These are phyloP conservation scores for Plemyria rubiginata DNA, from an alignment of 2,888 invertebrate genomes.

Conservation along the genomic window DNA sequence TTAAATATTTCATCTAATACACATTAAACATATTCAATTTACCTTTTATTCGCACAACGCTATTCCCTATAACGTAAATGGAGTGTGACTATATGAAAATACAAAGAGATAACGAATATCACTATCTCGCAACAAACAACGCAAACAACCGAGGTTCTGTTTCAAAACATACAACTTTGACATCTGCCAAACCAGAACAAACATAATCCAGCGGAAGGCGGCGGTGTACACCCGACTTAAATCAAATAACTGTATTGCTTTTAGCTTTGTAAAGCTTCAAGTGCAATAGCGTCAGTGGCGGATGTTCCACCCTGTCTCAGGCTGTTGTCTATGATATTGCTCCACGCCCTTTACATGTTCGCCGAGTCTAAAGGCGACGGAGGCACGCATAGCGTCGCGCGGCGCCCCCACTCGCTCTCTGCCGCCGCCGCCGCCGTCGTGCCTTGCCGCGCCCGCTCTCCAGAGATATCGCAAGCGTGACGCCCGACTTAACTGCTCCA, in stretches of 20 bases:
- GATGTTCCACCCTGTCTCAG: slow-evolving; percentile 79
- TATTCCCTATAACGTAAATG: slow-evolving; percentile 31
- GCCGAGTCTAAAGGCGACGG: slow-evolving; percentile 66
- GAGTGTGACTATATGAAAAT: slow-evolving; percentile 31
- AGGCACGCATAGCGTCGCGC: slow-evolving; percentile 61
- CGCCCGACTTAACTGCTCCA: slow-evolving; percentile 78
- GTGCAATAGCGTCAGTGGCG: slow-evolving; percentile 82
- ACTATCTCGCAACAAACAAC: slow-evolving; percentile 71
- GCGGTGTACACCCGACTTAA: slow-evolving; percentile 81
- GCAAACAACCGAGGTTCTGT: slow-evolving; percentile 75
- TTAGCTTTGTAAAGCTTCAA: slow-evolving; percentile 84
- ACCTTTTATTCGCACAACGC: slow-evolving; percentile 21
- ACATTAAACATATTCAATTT: slow-evolving; percentile 7
- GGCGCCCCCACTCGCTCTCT: slow-evolving; percentile 49
- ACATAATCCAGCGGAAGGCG: slow-evolving; percentile 82
- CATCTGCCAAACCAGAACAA: slow-evolving; percentile 84
- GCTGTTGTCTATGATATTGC: slow-evolving; percentile 84
- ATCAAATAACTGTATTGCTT: slow-evolving; percentile 85
- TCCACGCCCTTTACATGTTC: slow-evolving; percentile 84
- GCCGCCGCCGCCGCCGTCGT: slow-evolving; percentile 44
- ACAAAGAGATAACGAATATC: slow-evolving; percentile 63
- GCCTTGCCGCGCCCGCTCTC: slow-evolving; percentile 52
- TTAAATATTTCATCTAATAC: too few species aligned
- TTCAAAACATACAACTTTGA: slow-evolving; percentile 84
- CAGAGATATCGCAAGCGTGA: slow-evolving; percentile 75